Evolutionary conservation across 2,888 invertebrate genomes (phyloP).

Genomic region (Oscheius onirici): DNA sequence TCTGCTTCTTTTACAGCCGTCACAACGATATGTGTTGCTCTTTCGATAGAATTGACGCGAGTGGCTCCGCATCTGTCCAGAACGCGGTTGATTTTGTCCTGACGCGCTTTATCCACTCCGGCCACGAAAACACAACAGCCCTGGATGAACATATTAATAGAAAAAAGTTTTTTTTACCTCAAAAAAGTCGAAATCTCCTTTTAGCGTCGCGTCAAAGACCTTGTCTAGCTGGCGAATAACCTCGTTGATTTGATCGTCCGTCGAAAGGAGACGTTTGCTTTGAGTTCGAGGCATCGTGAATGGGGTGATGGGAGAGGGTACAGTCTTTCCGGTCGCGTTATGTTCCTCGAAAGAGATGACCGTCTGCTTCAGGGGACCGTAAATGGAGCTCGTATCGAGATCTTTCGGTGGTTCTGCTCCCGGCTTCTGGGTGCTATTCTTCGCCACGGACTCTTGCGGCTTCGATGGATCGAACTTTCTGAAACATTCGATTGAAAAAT

Average conservation of each 20-base stretch:
- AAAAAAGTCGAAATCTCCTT: constrained; percentile 38
- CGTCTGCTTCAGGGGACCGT: constrained; percentile 19
- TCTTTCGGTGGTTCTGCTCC: constrained; percentile 15
- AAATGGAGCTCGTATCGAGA: constrained; percentile 28
- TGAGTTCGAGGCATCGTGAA: background rate
- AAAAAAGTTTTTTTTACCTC: constrained; percentile 25
- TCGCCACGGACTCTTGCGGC: background rate
- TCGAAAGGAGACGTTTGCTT: background rate
- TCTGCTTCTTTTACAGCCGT: constrained; percentile 3
- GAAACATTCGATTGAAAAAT: background rate
- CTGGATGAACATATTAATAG: background rate
- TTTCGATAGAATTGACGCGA: constrained; percentile 37
- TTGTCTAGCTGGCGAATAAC: background rate
- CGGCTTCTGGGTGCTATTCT: constrained; percentile 22
- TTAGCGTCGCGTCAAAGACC: background rate
- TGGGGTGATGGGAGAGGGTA: background rate
- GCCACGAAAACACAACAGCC: constrained; percentile 32
- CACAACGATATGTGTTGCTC: constrained; percentile 51
- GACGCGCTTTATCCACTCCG: constrained; percentile 20
- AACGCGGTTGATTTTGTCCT: constrained; percentile 39
- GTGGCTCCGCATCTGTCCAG: constrained; percentile 50
- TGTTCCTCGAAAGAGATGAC: constrained; percentile 4
- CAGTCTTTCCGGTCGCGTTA: constrained; percentile 1
- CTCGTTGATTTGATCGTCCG: background rate
- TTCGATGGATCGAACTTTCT: constrained; percentile 25